These are phyloP conservation scores for Pelecanoides urinatrix DNA, from an alignment of 2,113 vertebrate genomes.

Conservation along the genomic window DNA sequence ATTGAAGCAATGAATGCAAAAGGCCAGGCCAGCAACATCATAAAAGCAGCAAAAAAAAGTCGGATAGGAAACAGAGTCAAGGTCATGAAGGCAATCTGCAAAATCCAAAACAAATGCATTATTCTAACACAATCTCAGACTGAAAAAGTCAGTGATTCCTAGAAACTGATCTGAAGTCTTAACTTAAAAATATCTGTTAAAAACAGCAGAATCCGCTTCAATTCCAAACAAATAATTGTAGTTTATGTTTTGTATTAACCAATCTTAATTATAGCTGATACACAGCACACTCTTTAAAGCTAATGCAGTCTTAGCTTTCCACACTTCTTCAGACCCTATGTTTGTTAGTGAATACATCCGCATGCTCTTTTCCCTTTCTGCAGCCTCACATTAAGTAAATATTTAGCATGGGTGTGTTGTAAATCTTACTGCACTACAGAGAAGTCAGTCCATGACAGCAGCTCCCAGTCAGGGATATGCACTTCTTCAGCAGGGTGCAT, in stretches of 20 bases:
- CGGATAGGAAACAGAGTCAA: constrained; percentile 94
- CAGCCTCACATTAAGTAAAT: background rate
- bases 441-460: background rate
- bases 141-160: background rate
- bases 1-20: constrained; percentile 89
- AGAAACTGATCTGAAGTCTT: background rate
- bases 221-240: background rate
- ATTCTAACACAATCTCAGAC: background rate
- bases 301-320: background rate
- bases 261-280: background rate
- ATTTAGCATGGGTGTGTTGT: background rate
- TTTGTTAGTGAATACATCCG: background rate
- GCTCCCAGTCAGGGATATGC: background rate
- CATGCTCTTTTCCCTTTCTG: background rate
- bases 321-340: background rate
- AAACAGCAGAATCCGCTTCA: background rate
- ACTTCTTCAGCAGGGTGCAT: background rate
- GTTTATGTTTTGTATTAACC: background rate
- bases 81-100: constrained; percentile 91
- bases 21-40: constrained; percentile 98
- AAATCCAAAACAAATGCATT: constrained; percentile 36
- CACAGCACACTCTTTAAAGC: background rate
- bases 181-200: background rate
- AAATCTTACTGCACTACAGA: background rate
- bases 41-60: constrained; percentile 89